Evolutionary conservation across 2,113 vertebrate genomes (phyloP), one percentile per base, ranked within the genome.

Genomic region (Cyprinodon brontotheroides): DNA sequence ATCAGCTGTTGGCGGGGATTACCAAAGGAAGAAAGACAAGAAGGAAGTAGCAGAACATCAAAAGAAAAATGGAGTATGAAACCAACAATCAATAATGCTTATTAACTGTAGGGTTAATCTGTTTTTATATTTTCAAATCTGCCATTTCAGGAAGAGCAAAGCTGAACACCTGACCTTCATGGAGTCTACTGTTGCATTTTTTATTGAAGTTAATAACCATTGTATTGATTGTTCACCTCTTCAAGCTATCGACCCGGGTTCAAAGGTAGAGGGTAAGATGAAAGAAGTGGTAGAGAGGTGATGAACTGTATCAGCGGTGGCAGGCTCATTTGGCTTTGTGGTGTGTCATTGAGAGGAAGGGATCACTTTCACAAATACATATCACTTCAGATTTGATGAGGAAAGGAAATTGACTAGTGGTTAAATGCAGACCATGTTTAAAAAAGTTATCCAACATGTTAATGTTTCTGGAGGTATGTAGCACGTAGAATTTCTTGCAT

Each of bases 171-270:
- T 69, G 80, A 84, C 78, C 74, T 73, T 59, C n/a, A 17, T 41
- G 48, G 71, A 65, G 63, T 82, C 48, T 45, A 29, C 9, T 20
- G 50, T n/a, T 57, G 17, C 17, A n/a, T 57, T 20, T 57, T 6
- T n/a, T 57, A 20, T 57, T n/a, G 15, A 20, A 9, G 50, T 20
- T 57, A 79, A 85, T 65, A 75, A 65, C 77, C 78, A 65, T 74
- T 59, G 37, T 79, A 91, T 92, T 68, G 83, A 93, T 87, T 57
- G 61, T 12, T 71, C 87, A 86, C 85, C 82, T 88, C 85, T 90
- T 81, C 71, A 79, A 62, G 68, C 36, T 75, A 91, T 93, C 43
- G 86, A 92, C 86, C 40, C 2, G 59, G 80, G 85, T 86, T 86
- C 84, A 92, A 85, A 89, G 84, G 81, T 81, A 84, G 85, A 67